Percentiles rank a stretch among this genome's conserved stretches.
phyloP scores from a whole-genome alignment of 2,888 invertebrate genomes.

The Cantharis rustica region DNA sequence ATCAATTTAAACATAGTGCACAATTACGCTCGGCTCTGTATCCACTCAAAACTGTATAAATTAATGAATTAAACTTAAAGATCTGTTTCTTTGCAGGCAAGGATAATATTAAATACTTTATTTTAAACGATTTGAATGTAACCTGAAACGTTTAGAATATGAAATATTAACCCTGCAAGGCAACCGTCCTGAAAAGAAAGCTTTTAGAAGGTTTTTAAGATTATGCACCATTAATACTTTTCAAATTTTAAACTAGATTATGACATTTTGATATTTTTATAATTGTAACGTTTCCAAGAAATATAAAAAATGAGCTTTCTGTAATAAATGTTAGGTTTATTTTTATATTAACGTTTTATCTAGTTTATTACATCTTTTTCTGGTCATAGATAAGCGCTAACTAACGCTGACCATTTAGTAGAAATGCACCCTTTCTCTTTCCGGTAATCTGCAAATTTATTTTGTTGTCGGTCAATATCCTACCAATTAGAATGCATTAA shows the following conservation, averaged over 20 bases:
- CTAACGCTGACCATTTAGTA: too few relatives aligned
- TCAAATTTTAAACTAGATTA: background rate
- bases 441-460: too few relatives aligned
- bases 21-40: background rate
- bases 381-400: too few relatives aligned
- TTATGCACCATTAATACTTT: background rate
- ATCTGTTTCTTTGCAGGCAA: background rate
- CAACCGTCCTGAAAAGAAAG: background rate
- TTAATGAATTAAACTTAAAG: background rate
- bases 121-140: background rate
- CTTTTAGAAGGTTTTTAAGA: background rate
- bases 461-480: too few relatives aligned
- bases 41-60: background rate
- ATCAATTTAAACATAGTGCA: background rate
- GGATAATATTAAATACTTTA: background rate
- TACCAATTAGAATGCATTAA: too few relatives aligned
- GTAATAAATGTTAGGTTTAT: too few relatives aligned
- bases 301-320: too few relatives aligned
- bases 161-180: background rate
- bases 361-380: too few relatives aligned
- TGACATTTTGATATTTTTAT: background rate
- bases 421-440: too few relatives aligned
- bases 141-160: background rate
- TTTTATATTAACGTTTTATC: too few relatives aligned
- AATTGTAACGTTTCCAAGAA: background rate